phyloP scores from a whole-genome alignment of 2,113 vertebrate genomes.

The Microcebus griseorufus region DNA sequence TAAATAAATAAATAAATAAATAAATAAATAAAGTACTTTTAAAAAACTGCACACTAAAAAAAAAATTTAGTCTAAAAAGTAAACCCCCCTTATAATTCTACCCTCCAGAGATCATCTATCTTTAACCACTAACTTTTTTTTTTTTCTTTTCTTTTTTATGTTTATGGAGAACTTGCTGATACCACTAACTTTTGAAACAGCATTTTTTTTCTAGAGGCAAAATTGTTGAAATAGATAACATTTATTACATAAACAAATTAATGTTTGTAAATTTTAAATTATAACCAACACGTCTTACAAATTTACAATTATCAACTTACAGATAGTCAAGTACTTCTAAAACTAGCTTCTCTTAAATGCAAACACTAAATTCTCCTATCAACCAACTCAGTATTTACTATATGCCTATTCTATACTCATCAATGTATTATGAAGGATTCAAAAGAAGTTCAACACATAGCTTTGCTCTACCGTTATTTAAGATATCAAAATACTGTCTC shows the following conservation, averaged over 20 bases:
- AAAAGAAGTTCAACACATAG: background rate
- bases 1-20: no score
- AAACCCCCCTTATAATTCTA: background rate
- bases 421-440: background rate
- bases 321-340: constrained; percentile 19
- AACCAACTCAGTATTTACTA: background rate
- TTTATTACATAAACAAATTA: constrained; percentile 18
- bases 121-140: constrained; percentile 16
- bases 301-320: background rate
- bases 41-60: background rate
- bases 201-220: background rate
- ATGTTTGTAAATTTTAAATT: constrained; percentile 28
- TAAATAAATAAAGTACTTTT: background rate
- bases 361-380: background rate
- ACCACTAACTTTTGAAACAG: constrained; percentile 11
- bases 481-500: constrained; percentile 1
- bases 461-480: constrained; percentile 3
- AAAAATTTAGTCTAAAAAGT: constrained; percentile 43
- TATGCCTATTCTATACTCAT: background rate
- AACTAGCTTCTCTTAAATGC: constrained; percentile 10
- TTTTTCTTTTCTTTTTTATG: no score
- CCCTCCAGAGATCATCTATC: constrained; percentile 1
- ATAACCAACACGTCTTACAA: constrained; percentile 40
- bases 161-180: no score
- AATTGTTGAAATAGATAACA: constrained; percentile 5